A percentile compares a stretch with the other conserved stretches of the same genome.
These are phyloP conservation scores for Ammospiza nelsoni DNA, from an alignment of 2,113 vertebrate genomes.

Conservation along the genomic window DNA sequence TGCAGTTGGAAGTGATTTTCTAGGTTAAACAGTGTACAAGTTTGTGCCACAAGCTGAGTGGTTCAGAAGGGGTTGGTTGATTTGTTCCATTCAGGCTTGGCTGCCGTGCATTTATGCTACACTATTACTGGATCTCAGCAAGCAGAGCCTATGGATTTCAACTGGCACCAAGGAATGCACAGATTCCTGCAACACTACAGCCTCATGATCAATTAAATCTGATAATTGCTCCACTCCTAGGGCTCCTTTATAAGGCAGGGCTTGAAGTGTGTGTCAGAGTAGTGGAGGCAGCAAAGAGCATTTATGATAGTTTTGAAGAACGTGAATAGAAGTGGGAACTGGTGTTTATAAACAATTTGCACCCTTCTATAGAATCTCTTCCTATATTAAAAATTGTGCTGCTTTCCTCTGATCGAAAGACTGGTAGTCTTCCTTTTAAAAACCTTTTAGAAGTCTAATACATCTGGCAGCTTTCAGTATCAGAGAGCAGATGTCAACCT, in stretches of 20 bases:
- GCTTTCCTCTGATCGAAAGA: not conserved
- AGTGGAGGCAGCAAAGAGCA: not conserved
- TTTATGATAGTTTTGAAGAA: not conserved
- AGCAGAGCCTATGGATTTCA: not conserved
- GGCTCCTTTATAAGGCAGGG: not conserved
- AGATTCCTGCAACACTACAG: not conserved
- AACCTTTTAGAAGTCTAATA: not conserved
- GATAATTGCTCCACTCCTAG: not conserved
- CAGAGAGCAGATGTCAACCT: not conserved
- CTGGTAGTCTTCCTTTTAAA: not conserved
- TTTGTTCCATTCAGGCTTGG: not conserved
- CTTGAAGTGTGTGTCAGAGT: not conserved
- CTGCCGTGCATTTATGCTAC: fast-evolving
- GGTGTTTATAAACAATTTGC: not conserved
- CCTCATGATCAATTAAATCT: not conserved
- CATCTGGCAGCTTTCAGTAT: not conserved
- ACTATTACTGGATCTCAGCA: not conserved
- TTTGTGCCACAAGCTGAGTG: not conserved
- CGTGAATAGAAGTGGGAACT: fast-evolving
- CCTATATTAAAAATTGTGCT: not conserved
- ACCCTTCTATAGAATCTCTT: not conserved
- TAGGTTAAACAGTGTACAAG: not conserved
- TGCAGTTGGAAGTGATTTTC: not conserved
- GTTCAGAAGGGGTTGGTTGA: not conserved
- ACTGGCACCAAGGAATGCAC: not conserved